A percentile compares a stretch with the other conserved stretches of the same genome.
phyloP scores from a whole-genome alignment of 92 coral and sea anemone genomes.

The Desmophyllum pertusum region DNA sequence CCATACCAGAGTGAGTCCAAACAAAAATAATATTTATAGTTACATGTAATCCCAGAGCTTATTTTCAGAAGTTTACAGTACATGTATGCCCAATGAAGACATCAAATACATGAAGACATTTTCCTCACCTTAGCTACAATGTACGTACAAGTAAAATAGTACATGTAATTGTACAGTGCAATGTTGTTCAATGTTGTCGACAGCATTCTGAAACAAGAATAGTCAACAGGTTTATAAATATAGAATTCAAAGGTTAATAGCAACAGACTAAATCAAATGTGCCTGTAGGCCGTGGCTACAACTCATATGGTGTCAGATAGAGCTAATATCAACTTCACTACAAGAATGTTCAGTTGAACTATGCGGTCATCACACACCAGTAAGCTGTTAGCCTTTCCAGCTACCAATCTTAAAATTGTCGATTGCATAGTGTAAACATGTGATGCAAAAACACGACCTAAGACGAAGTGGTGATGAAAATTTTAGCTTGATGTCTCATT shows the following conservation, averaged over 20 bases:
- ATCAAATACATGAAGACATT: too few species aligned
- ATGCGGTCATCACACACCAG: conserved; percentile 73
- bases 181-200: not conserved
- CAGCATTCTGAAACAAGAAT: not conserved
- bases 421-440: too few species aligned
- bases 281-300: not conserved
- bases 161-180: not conserved
- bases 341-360: conserved; percentile 62
- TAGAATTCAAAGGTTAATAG: not conserved
- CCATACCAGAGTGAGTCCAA: too few species aligned
- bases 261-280: not conserved
- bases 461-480: too few species aligned
- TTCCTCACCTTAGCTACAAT: not conserved
- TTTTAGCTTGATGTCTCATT: too few species aligned
- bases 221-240: not conserved
- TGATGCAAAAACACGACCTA: too few species aligned
- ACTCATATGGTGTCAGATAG: conserved; percentile 60
- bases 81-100: too few species aligned
- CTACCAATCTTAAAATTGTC: not conserved
- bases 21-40: too few species aligned
- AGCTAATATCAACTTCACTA: conserved; percentile 63
- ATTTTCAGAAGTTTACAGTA: not conserved
- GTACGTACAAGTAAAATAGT: too few species aligned
- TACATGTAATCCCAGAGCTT: too few species aligned
- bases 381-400: too few species aligned